Conservation (phyloP, 2,113 vertebrate species). For the Rhinoptilus africanus region DNA sequence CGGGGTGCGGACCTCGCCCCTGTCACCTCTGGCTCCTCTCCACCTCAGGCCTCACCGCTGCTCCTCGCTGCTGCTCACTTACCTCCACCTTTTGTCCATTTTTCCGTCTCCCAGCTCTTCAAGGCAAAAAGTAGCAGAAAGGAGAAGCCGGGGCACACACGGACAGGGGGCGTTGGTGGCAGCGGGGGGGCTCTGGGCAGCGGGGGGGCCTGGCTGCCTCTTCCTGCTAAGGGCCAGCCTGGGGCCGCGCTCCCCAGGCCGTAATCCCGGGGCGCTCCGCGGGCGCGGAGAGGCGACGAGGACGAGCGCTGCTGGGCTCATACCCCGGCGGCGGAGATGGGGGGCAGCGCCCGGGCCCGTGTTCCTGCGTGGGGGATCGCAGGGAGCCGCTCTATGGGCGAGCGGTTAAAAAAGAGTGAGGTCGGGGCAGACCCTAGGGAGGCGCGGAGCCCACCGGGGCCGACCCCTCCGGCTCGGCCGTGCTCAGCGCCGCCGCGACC, state of each 20-base stretch:
- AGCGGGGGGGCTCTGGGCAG: not conserved
- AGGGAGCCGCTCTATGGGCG: not conserved
- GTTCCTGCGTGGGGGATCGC: rapidly evolving
- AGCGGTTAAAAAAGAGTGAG: not conserved
- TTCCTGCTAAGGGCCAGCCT: not conserved
- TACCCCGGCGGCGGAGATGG: not conserved
- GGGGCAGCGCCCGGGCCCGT: not conserved
- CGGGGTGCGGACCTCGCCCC: rapidly evolving
- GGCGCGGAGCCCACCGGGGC: not conserved
- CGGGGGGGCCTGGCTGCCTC: rapidly evolving
- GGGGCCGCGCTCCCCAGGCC: not conserved
- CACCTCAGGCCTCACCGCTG: not conserved
- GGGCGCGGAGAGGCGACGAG: not conserved
- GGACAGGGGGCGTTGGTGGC: too few relatives aligned
- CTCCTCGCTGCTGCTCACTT: not conserved
- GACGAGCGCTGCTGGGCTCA: not conserved
- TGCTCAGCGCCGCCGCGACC: rapidly evolving
- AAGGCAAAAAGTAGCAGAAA: not conserved
- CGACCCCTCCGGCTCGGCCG: too few relatives aligned
- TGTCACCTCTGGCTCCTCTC: not conserved
- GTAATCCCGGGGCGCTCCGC: not conserved
- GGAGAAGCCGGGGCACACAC: not conserved
- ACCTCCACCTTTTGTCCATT: not conserved
- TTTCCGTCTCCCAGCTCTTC: not conserved
- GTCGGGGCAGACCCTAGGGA: not conserved